These are phyloP conservation scores for Matsumurasca onukii DNA, from an alignment of 1,140 invertebrate genomes.

Conservation along the genomic window DNA sequence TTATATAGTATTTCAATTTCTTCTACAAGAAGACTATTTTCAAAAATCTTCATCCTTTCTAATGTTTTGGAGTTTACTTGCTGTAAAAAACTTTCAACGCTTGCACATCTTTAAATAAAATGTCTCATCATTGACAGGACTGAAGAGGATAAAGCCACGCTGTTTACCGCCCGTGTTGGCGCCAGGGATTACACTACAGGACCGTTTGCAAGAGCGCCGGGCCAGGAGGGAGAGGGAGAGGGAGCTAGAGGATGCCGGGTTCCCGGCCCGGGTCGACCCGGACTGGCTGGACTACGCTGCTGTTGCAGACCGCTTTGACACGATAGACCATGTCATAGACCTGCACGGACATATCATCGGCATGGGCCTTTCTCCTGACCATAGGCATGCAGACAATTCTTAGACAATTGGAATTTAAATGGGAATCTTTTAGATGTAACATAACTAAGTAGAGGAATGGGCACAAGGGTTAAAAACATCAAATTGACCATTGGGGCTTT, in stretches of 20 bases:
- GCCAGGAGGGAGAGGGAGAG: constrained; percentile 31
- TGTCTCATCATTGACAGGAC: constrained; percentile 49
- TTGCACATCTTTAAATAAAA: no score
- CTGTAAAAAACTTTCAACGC: no score
- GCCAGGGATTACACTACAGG: constrained; percentile 66
- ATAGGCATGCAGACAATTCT: constrained; percentile 59
- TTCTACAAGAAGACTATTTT: no score
- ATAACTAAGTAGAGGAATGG: no score
- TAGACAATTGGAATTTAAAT: neutral
- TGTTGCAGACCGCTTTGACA: constrained; percentile 72
- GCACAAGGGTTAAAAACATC: no score
- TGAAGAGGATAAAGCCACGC: constrained; percentile 76
- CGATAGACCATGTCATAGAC: constrained; percentile 81
- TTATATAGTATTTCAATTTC: neutral
- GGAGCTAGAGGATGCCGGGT: constrained; percentile 25
- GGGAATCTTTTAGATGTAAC: neutral
- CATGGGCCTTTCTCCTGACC: constrained; percentile 85
- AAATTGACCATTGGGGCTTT: no score
- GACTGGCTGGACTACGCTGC: constrained; percentile 70
- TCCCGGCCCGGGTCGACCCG: constrained; percentile 50
- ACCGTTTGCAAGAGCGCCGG: constrained; percentile 52
- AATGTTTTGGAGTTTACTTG: no score
- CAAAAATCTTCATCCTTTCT: no score
- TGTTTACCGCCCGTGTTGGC: constrained; percentile 69
- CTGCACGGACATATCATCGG: constrained; percentile 88